Conservation (phyloP, 2,113 vertebrate genomes). For the Lampris incognitus region DNA sequence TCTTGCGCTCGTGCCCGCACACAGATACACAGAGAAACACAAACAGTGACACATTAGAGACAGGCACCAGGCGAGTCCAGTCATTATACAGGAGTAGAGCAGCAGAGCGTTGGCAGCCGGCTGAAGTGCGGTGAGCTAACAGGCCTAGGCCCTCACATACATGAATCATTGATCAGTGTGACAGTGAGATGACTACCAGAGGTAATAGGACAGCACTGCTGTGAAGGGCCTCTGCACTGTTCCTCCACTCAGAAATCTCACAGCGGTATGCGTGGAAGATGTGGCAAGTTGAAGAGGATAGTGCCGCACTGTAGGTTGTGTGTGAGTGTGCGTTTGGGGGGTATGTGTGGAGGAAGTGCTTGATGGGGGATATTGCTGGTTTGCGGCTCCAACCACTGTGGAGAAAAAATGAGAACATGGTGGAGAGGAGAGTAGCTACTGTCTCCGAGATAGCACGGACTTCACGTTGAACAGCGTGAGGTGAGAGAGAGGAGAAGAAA, state of each 20-base stretch:
- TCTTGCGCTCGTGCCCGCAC: conserved; percentile 14
- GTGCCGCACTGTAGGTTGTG: neutral
- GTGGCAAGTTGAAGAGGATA: conserved; percentile 46
- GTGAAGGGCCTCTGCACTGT: conserved; percentile 54
- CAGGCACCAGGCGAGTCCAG: conserved; percentile 52
- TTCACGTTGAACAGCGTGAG: conserved; percentile 8
- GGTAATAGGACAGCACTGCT: conserved; percentile 73
- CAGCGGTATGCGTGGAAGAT: conserved; percentile 49
- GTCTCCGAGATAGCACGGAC: conserved; percentile 9
- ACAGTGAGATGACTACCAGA: conserved; percentile 78
- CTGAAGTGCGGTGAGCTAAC: conserved; percentile 68
- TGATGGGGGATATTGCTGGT: conserved; percentile 49
- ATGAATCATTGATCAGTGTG: conserved; percentile 80
- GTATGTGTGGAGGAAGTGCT: conserved; percentile 24
- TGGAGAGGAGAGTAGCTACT: conserved; percentile 4
- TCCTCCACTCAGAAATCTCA: conserved; percentile 55
- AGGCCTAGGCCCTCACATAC: conserved; percentile 54
- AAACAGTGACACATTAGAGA: conserved; percentile 30
- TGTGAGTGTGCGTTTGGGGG: conserved; percentile 26
- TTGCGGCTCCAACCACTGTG: conserved; percentile 32
- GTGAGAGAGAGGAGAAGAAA: conserved; percentile 15
- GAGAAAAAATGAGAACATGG: neutral
- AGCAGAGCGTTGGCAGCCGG: conserved; percentile 39
- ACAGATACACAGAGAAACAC: conserved; percentile 14
- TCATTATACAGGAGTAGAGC: conserved; percentile 67